Evolutionary conservation across 2,888 invertebrate genomes (phyloP).

Genomic region (Leptogaster cylindrica): DNA sequence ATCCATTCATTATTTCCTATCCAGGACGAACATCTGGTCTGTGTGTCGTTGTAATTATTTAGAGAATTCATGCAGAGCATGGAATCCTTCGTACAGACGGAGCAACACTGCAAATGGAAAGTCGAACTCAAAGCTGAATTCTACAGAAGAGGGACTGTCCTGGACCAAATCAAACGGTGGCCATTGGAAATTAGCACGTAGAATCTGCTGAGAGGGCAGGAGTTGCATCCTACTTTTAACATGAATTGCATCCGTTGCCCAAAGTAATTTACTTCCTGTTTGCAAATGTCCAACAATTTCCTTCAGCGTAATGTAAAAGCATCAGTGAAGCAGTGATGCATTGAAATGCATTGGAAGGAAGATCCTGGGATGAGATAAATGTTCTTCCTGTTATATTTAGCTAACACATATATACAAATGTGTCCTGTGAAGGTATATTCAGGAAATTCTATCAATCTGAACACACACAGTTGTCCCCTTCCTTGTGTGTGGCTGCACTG

Average conservation of each 20-base stretch:
- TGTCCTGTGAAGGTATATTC: background rate
- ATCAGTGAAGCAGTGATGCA: conserved; percentile 1
- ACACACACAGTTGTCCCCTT: background rate
- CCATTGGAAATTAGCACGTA: conserved; percentile 27
- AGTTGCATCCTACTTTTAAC: background rate
- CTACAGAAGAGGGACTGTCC: background rate
- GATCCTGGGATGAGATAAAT: background rate
- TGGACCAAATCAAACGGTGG: background rate
- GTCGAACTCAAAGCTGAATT: no score
- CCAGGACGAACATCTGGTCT: background rate
- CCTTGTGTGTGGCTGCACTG: background rate
- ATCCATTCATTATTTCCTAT: conserved; percentile 19
- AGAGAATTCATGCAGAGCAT: conserved; percentile 14
- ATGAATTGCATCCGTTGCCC: conserved; percentile 32
- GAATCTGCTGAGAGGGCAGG: background rate
- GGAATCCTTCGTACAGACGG: conserved; percentile 8
- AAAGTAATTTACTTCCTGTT: conserved; percentile 39
- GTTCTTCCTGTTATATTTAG: background rate
- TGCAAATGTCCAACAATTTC: conserved; percentile 37
- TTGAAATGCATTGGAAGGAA: conserved; percentile 2
- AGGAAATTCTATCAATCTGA: background rate
- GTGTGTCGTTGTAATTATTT: conserved; percentile 19
- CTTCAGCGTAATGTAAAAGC: background rate
- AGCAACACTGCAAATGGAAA: background rate
- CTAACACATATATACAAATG: background rate